These are phyloP conservation scores for Montipora efflorescens DNA, from an alignment of 64 coral and sea anemone species.

Conservation along the genomic window DNA sequence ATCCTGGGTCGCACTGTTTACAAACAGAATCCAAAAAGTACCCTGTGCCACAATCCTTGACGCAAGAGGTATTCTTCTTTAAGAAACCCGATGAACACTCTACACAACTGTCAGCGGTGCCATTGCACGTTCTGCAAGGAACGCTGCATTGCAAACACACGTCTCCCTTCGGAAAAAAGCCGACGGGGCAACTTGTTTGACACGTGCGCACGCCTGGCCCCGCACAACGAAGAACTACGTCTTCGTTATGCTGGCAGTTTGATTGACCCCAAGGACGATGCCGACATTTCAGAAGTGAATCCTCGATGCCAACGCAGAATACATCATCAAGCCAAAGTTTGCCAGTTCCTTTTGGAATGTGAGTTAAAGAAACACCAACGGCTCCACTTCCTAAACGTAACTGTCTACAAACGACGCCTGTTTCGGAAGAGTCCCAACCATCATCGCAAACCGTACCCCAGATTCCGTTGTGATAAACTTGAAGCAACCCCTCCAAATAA, in stretches of 20 bases:
- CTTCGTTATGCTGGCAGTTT: conserved; percentile 73
- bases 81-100: conserved; percentile 46
- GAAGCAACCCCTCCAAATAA: conserved; percentile 76
- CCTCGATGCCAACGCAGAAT: conserved; percentile 10
- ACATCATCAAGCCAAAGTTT: conserved; percentile 81
- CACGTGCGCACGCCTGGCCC: conserved; percentile 46
- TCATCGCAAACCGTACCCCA: conserved; percentile 97
- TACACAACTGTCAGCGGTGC: not conserved
- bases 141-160: conserved; percentile 58
- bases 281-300: conserved; percentile 43
- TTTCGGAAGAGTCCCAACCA: conserved; percentile 67
- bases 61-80: conserved; percentile 47
- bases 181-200: conserved; percentile 55
- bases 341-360: conserved; percentile 63
- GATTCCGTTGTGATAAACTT: conserved; percentile 77
- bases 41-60: conserved; percentile 56
- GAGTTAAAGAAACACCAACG: not conserved
- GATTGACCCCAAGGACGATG: conserved; percentile 64
- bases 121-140: conserved; percentile 50
- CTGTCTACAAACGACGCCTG: conserved; percentile 74
- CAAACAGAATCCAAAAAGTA: conserved; percentile 59
- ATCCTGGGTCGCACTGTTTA: conserved; percentile 4
- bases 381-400: conserved; percentile 40
- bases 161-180: conserved; percentile 33
- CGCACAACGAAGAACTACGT: conserved; percentile 60